Evolutionary conservation across 1,140 invertebrate genomes (phyloP).

Genomic region (Argopecten irradians): DNA sequence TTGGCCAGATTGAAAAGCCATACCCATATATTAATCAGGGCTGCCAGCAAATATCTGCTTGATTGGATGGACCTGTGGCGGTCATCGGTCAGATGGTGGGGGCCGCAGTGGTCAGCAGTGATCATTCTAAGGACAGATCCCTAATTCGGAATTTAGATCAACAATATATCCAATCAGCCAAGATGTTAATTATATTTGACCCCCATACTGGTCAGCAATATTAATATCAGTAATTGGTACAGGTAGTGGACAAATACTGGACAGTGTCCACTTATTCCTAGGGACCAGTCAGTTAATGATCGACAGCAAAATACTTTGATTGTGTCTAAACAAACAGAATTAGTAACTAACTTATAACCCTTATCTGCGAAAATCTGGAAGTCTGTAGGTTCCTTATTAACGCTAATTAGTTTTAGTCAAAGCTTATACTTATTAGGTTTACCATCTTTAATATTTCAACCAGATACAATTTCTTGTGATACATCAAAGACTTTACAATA

Average conservation of each 20-base stretch:
- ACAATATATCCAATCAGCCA: background rate
- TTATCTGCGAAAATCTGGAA: background rate
- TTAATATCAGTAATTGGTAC: slow-evolving; percentile 17
- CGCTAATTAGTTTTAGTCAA: background rate
- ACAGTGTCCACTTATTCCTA: background rate
- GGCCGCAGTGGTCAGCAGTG: background rate
- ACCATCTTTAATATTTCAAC: background rate
- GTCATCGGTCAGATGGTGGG: slow-evolving; percentile 13
- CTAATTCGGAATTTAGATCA: background rate
- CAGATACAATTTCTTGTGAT: background rate
- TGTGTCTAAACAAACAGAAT: background rate
- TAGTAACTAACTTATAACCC: background rate
- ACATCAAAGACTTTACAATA: background rate
- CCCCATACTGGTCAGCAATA: slow-evolving; percentile 12
- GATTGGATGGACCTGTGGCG: slow-evolving; percentile 4
- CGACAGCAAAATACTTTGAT: background rate
- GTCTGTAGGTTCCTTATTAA: background rate
- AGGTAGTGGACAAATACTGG: background rate
- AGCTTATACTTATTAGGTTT: background rate
- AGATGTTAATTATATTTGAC: slow-evolving; percentile 9
- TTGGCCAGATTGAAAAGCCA: slow-evolving; percentile 15
- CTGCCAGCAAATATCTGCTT: slow-evolving; percentile 1
- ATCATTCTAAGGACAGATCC: background rate
- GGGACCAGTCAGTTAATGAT: background rate
- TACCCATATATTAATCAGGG: background rate